These are phyloP conservation scores for Heliconius nattereri DNA, from an alignment of 1,140 invertebrate species.

Conservation along the genomic window DNA sequence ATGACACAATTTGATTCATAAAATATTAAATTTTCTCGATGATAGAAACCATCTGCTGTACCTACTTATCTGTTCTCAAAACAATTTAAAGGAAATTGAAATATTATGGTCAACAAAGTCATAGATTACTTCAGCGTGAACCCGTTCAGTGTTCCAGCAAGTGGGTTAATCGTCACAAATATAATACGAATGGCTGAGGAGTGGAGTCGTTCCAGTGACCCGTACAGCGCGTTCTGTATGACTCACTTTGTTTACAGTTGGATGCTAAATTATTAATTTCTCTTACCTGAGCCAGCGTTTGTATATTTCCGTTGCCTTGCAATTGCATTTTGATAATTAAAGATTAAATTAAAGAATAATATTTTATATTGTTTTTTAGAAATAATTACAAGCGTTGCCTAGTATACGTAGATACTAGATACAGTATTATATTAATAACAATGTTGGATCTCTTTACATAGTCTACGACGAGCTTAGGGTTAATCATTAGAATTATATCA, in stretches of 20 bases:
- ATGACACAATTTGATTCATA: conserved; percentile 13
- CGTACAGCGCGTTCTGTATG: conserved; percentile 39
- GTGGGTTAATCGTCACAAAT: conserved; percentile 68
- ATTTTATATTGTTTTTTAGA: neutral
- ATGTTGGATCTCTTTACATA: neutral
- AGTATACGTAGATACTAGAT: neutral
- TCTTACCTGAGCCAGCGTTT: conserved; percentile 24
- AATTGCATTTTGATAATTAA: neutral
- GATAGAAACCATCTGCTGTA: conserved; percentile 9
- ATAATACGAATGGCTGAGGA: conserved; percentile 55
- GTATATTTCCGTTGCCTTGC: conserved; percentile 17
- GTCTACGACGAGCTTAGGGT: neutral
- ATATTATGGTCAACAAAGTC: conserved; percentile 52
- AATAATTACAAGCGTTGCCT: neutral
- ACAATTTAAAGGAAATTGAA: conserved; percentile 17
- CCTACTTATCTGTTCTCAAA: conserved; percentile 14
- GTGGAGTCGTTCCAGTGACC: conserved; percentile 60
- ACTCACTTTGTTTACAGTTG: conserved; percentile 37
- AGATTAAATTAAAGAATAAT: neutral
- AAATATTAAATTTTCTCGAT: conserved; percentile 17
- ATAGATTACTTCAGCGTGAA: conserved; percentile 52
- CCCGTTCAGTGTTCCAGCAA: conserved; percentile 57
- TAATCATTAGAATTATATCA: conserved; percentile 13
- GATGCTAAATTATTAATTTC: conserved; percentile 25
- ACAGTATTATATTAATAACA: neutral